Percentiles rank a stretch among this genome's conserved stretches.
These are phyloP conservation scores for Bibio marci DNA, from an alignment of 2,888 invertebrate species.

Conservation along the genomic window DNA sequence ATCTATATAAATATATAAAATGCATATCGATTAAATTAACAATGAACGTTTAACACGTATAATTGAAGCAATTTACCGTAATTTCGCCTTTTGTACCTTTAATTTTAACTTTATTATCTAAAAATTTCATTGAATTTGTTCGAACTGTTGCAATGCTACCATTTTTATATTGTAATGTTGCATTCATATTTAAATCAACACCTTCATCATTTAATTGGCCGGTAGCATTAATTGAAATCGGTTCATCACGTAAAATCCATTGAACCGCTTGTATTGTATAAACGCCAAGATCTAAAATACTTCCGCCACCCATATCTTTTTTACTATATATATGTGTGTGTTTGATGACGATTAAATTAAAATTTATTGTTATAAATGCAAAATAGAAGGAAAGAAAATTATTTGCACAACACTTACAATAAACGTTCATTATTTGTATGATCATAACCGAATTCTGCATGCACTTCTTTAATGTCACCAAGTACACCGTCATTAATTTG, in stretches of 20 bases:
- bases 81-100: conserved; percentile 4
- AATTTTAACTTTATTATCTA: conserved; percentile 2
- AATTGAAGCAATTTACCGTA: conserved; percentile 2
- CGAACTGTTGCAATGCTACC: not conserved
- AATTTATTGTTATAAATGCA: not conserved
- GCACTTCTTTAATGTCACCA: conserved; percentile 45
- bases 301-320: conserved; percentile 52
- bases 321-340: conserved; percentile 23
- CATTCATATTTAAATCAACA: conserved; percentile 34
- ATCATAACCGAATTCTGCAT: conserved; percentile 43
- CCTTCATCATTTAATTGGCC: conserved; percentile 48
- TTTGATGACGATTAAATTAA: not conserved
- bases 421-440: conserved; percentile 31
- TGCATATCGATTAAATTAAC: too few relatives aligned
- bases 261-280: conserved; percentile 50
- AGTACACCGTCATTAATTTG: conserved; percentile 40
- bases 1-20: conserved; percentile 19
- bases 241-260: conserved; percentile 44
- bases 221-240: conserved; percentile 39
- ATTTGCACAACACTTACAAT: conserved; percentile 26
- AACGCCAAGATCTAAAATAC: conserved; percentile 50
- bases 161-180: not conserved
- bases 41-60: too few relatives aligned
- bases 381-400: not conserved
- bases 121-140: not conserved